Evolutionary conservation across 2,888 invertebrate species (phyloP).

Genomic region (Nomada flava): DNA sequence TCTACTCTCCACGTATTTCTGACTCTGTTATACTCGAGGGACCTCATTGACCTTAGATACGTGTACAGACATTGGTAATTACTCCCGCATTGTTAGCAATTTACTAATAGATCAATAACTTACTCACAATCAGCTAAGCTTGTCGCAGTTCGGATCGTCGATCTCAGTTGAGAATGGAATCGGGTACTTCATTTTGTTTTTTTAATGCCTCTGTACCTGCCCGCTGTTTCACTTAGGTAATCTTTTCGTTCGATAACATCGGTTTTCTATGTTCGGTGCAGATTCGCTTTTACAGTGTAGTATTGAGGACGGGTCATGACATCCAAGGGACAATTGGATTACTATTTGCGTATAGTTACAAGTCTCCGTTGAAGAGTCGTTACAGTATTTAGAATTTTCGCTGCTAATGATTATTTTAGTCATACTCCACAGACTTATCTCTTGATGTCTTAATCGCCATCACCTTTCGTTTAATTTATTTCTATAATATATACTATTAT

Average conservation of each 20-base stretch:
- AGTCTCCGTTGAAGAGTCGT: too few relatives aligned
- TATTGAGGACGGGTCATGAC: too few relatives aligned
- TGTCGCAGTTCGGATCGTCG: slow-evolving; percentile 9
- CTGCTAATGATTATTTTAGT: too few relatives aligned
- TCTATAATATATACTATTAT: too few relatives aligned
- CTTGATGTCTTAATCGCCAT: too few relatives aligned
- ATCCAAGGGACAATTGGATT: too few relatives aligned
- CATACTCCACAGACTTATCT: too few relatives aligned
- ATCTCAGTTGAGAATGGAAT: background rate
- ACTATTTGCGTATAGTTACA: too few relatives aligned
- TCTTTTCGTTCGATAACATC: background rate
- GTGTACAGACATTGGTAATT: slow-evolving; percentile 72
- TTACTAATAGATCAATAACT: slow-evolving; percentile 73
- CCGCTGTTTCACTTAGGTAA: background rate
- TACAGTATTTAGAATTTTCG: too few relatives aligned
- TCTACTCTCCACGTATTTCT: slow-evolving; percentile 27
- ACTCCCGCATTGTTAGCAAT: slow-evolving; percentile 74
- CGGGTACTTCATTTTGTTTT: background rate
- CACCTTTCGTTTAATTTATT: too few relatives aligned
- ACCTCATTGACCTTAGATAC: slow-evolving; percentile 73
- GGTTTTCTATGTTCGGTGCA: too few relatives aligned
- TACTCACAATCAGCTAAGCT: slow-evolving; percentile 27
- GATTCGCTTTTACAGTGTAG: too few relatives aligned
- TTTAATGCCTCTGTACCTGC: background rate
- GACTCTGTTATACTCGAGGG: slow-evolving; percentile 51